Evolutionary conservation across 2,797 vertebrate genomes (phyloP).

Genomic region (Poeciliopsis infans): DNA sequence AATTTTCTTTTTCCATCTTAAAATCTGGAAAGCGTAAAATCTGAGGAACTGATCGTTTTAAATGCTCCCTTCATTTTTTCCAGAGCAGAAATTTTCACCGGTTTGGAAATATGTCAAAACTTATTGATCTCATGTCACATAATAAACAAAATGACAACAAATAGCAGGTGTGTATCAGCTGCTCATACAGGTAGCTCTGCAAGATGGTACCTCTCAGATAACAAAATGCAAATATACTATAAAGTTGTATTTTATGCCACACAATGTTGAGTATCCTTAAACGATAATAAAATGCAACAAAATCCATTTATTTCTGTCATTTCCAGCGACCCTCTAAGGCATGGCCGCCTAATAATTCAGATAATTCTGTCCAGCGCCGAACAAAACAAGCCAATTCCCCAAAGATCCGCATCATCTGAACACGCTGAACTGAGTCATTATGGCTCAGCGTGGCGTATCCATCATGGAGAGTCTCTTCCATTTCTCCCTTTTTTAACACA

Average conservation of each 20-base stretch:
- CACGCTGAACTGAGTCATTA: constrained; percentile 63
- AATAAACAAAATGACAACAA: background rate
- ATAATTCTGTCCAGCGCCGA: background rate
- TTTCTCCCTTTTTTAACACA: constrained; percentile 49
- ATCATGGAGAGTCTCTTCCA: constrained; percentile 37
- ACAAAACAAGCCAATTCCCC: constrained; percentile 14
- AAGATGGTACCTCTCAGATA: background rate
- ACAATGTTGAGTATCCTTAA: background rate
- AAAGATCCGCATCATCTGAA: constrained; percentile 55
- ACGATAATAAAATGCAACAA: background rate
- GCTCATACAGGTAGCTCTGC: background rate
- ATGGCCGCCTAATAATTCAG: background rate
- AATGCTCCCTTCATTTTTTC: too few relatives aligned
- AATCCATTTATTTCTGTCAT: background rate
- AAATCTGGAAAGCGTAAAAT: background rate
- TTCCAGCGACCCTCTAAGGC: background rate
- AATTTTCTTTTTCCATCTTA: background rate
- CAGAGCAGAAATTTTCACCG: background rate
- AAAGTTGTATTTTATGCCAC: background rate
- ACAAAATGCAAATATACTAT: too few relatives aligned
- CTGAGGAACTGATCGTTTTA: too few relatives aligned
- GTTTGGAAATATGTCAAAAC: background rate
- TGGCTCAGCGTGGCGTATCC: constrained; percentile 40
- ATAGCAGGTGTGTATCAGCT: background rate
- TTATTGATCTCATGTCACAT: background rate